Percentiles rank a stretch among this genome's conserved stretches.
phyloP scores from a whole-genome alignment of 2,797 vertebrate genomes.

The Acropternis orthonyx region DNA sequence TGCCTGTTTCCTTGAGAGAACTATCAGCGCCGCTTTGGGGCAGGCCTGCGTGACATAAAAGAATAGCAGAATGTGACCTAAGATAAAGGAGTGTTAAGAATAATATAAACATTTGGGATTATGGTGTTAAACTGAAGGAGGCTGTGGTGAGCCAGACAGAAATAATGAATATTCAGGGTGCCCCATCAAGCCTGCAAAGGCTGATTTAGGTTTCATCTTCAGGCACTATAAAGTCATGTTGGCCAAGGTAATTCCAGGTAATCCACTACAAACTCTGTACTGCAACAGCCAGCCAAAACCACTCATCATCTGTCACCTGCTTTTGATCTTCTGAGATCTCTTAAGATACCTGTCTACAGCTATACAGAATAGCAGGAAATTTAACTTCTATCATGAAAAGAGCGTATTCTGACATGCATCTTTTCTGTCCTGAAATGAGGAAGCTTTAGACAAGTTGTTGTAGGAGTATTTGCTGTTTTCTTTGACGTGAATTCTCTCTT shows the following conservation, averaged over 20 bases:
- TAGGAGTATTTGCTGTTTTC: neutral
- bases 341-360: neutral
- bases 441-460: neutral
- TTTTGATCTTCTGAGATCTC: neutral
- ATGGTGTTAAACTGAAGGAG: neutral
- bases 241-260: neutral
- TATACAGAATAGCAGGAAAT: neutral
- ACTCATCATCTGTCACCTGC: neutral
- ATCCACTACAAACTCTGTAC: neutral
- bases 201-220: neutral
- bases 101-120: neutral
- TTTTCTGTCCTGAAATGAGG: neutral
- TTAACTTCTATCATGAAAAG: neutral
- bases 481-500: neutral
- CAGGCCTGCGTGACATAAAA: rapidly evolving
- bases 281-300: neutral
- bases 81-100: neutral
- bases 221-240: neutral
- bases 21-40: neutral
- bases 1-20: neutral
- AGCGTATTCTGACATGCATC: neutral
- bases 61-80: neutral
- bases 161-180: neutral
- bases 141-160: neutral
- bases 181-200: neutral